Evolutionary conservation across 23 tunicate species (phyloP).

Genomic region (Oikopleura dioica): DNA sequence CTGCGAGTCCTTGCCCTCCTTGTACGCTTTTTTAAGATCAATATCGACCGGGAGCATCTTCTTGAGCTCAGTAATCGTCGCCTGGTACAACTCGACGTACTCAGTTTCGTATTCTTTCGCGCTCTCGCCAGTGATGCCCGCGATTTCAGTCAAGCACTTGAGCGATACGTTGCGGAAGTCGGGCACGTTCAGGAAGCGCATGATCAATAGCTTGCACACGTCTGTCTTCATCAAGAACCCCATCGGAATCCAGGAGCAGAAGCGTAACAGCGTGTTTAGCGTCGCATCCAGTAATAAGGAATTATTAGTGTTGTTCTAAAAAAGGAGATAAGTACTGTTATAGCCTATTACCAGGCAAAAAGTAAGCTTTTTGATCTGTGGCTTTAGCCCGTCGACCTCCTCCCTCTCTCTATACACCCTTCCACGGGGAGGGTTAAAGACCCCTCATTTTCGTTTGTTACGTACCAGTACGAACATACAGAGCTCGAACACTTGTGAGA

Average conservation of each 20-base stretch:
- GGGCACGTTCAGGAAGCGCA: constrained; percentile 60
- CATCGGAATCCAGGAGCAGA: constrained; percentile 96
- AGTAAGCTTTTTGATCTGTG: neutral
- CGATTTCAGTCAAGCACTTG: constrained; percentile 94
- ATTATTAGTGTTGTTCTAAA: constrained; percentile 73
- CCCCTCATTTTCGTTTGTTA: neutral
- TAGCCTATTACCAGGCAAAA: neutral
- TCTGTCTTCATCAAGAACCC: constrained; percentile 24
- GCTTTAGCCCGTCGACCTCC: too few species aligned
- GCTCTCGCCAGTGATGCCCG: constrained; percentile 19
- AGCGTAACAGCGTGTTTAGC: constrained; percentile 64
- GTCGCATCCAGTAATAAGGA: constrained; percentile 70
- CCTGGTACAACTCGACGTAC: constrained; percentile 37
- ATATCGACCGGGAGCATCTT: constrained; percentile 82
- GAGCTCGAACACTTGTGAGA: constrained; percentile 79
- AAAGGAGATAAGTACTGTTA: constrained; percentile 8
- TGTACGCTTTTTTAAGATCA: constrained; percentile 64
- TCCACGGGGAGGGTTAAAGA: too few species aligned
- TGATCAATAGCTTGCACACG: neutral
- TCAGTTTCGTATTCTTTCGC: constrained; percentile 52
- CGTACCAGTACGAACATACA: constrained; percentile 92
- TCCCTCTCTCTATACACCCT: too few species aligned
- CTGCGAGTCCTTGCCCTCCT: constrained; percentile 57
- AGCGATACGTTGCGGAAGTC: constrained; percentile 84
- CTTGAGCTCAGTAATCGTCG: constrained; percentile 70